Conservation (phyloP, 64 coral and sea anemone genomes). For the Acropora tenuis region DNA sequence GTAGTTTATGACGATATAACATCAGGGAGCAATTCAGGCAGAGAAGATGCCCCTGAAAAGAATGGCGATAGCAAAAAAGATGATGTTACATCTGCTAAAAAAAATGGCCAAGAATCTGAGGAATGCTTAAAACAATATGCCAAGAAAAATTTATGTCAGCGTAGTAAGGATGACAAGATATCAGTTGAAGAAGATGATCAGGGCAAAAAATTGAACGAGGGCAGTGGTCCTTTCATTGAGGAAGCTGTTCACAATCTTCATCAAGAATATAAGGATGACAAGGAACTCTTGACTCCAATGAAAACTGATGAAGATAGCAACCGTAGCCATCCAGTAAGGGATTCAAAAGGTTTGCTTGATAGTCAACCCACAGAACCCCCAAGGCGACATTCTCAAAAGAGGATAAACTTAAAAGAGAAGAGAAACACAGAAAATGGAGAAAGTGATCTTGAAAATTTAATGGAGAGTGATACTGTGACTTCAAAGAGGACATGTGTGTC, state of each 20-base stretch:
- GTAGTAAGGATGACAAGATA: background rate
- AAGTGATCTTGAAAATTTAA: background rate
- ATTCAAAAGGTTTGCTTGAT: background rate
- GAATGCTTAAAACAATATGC: background rate
- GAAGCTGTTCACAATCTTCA: background rate
- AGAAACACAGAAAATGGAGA: background rate
- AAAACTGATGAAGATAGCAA: background rate
- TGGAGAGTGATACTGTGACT: constrained; percentile 46
- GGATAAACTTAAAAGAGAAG: background rate
- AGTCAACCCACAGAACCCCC: constrained; percentile 35
- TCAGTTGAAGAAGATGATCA: background rate
- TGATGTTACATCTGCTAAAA: background rate
- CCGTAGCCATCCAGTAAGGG: background rate
- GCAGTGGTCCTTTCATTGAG: background rate
- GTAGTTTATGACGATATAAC: constrained; percentile 20
- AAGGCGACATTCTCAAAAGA: constrained; percentile 32
- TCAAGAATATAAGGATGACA: constrained; percentile 14
- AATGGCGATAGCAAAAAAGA: background rate
- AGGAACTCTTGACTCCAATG: constrained; percentile 50
- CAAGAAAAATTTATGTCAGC: background rate
- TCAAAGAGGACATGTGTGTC: constrained; percentile 50
- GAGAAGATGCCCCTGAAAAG: background rate
- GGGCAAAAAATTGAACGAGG: background rate
- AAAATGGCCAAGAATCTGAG: background rate
- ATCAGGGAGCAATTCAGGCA: background rate